These are phyloP conservation scores for Puma concolor DNA, from an alignment of 2,113 vertebrate species.

Conservation along the genomic window DNA sequence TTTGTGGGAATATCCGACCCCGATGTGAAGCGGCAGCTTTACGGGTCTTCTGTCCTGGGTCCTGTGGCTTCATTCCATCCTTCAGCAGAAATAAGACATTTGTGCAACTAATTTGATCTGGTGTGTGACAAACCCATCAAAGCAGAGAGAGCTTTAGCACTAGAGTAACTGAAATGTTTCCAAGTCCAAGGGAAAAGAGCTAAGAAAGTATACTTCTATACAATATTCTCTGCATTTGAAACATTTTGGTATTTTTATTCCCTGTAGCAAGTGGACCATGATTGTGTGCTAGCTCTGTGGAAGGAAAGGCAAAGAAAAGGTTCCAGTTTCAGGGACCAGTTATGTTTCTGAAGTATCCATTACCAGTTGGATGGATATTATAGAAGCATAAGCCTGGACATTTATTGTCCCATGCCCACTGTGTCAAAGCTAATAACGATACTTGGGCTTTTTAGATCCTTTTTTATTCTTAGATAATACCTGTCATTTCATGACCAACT, in stretches of 20 bases:
- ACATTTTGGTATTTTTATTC: neutral
- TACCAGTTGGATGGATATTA: neutral
- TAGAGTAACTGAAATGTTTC: neutral
- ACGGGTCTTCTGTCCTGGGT: neutral
- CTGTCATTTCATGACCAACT: neutral
- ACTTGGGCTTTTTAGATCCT: neutral
- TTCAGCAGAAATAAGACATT: neutral
- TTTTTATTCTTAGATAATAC: conserved; percentile 8
- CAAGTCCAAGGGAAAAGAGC: neutral
- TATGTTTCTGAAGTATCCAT: neutral
- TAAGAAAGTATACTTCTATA: neutral
- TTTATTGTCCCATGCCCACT: neutral
- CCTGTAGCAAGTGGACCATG: neutral
- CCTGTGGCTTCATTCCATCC: neutral
- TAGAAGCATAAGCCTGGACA: neutral
- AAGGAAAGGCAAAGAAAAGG: neutral
- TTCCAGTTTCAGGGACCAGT: neutral
- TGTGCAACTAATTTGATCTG: neutral
- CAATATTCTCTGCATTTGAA: neutral
- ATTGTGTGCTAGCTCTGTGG: neutral
- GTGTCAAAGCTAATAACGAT: neutral
- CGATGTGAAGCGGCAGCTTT: neutral
- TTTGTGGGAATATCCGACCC: neutral
- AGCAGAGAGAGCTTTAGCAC: conserved; percentile 6
- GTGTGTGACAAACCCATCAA: neutral